Evolutionary conservation across 2,888 invertebrate genomes (phyloP), one percentile per base, ranked within the genome.

Genomic region (Plagiodera versicolora): DNA sequence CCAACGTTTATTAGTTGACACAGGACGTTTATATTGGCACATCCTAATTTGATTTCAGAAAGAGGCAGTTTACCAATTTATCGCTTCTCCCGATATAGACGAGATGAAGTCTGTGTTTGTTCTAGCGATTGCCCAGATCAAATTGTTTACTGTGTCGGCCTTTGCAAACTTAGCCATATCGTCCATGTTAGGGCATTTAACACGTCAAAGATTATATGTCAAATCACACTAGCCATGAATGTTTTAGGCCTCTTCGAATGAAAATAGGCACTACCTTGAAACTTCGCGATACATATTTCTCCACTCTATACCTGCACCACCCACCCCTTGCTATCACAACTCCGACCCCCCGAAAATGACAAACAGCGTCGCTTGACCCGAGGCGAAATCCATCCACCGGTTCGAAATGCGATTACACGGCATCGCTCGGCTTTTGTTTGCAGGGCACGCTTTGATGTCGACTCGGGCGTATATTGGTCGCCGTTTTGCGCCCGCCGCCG

Each of bases 391-490:
- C 74, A 75, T 75, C 66, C 74, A 75, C 76, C 76, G 77, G 75
- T 74, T 72, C 74, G 56, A 73, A 77, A 78, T 76, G 69, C 62
- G 71, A 72, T 78, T 77, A 77, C 71, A 69, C 65, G 70, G 67
- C 67, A 65, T 63, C 67, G 68, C 66, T 67, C 52, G 20, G 50
- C 58, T 66, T 73, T 74, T 74, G 68, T 72, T 74, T 74, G 63
- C 71, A 67, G 75, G 74, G 74, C 72, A 71, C 65, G 66, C 77
- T 77, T 77, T 77, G 77, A 77, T 76, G 65, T 72, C 72, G 72
- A 74, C 75, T 76, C 74, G 56, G 60, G n/a, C n/a, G 76, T 75
- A 74, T 76, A 76, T 76, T 76, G 77, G 77, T 75, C 75, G 76
- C 76, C 74, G 76, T 76, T 76, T 70, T 74, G n/a, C 71, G 76